Percentiles rank a stretch among this genome's conserved stretches.
phyloP scores from a whole-genome alignment of 2,888 invertebrate genomes.

The Lasiommata megera region DNA sequence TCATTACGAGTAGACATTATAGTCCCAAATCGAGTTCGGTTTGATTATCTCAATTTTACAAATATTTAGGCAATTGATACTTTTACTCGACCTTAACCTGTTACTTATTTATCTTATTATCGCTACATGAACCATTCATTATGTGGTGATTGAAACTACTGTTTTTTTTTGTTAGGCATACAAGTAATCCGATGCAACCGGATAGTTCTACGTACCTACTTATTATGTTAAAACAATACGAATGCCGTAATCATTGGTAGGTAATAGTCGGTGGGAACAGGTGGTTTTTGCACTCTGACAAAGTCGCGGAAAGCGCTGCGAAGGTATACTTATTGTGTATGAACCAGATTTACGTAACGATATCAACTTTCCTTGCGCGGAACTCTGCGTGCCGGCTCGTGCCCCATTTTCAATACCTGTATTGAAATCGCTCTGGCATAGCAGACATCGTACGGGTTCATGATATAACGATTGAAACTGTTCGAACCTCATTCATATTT shows the following conservation, averaged over 20 bases:
- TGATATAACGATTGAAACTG: constrained; percentile 1
- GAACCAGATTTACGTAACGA: constrained; percentile 70
- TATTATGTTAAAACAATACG: constrained; percentile 53
- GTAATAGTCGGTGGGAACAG: constrained; percentile 61
- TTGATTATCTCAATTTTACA: no score
- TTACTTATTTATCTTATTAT: no score
- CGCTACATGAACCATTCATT: no score
- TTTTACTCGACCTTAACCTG: no score
- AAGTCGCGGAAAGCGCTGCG: constrained; percentile 35
- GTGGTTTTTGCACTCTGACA: constrained; percentile 54
- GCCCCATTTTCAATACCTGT: constrained; percentile 25
- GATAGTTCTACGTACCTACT: constrained; percentile 37
- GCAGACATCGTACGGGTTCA: no score
- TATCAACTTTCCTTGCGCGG: constrained; percentile 54
- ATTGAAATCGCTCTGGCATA: constrained; percentile 21
- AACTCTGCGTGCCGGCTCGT: constrained; percentile 16
- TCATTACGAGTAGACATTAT: no score
- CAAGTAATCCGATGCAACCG: constrained; percentile 49
- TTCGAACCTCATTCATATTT: not conserved
- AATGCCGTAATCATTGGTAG: constrained; percentile 59
- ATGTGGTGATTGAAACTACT: no score
- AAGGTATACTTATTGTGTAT: constrained; percentile 36
- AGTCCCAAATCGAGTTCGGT: no score
- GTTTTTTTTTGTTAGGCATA: no score
- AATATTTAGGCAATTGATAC: no score